These are phyloP conservation scores for Ptychoptera contaminata DNA, from an alignment of 2,888 invertebrate genomes.

Conservation along the genomic window DNA sequence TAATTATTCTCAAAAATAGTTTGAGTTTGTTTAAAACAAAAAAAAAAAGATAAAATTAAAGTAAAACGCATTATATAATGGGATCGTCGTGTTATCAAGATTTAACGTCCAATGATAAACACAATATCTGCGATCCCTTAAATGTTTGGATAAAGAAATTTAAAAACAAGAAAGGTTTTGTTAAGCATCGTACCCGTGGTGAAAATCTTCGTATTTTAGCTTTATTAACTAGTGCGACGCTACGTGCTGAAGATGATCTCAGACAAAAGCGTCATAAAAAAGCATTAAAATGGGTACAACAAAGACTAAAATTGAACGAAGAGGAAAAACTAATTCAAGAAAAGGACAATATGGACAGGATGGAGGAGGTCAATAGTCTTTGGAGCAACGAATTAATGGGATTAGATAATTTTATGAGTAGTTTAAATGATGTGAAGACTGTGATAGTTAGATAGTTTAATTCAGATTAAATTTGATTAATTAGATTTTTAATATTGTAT, in stretches of 20 bases:
- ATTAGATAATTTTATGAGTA: conserved; percentile 40
- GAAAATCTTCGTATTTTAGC: conserved; percentile 40
- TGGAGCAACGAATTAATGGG: conserved; percentile 37
- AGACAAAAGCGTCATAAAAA: conserved; percentile 37
- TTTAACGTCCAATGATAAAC: neutral
- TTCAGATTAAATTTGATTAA: neutral
- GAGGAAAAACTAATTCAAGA: conserved; percentile 6
- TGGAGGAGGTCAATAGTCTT: conserved; percentile 19
- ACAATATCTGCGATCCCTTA: neutral
- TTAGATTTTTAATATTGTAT: neutral
- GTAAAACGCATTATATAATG: neutral
- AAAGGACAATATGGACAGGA: conserved; percentile 16
- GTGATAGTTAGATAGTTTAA: conserved; percentile 23
- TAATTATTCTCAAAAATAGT: too few species aligned
- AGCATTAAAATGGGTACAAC: conserved; percentile 33
- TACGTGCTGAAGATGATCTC: conserved; percentile 36
- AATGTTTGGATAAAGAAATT: conserved; percentile 39
- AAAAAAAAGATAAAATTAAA: too few species aligned
- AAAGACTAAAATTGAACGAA: conserved; percentile 23
- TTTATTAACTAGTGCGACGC: conserved; percentile 36
- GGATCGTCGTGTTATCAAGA: conserved; percentile 3
- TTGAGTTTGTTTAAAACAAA: too few species aligned
- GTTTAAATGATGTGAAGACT: conserved; percentile 31
- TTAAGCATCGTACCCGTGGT: conserved; percentile 30
- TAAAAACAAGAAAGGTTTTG: conserved; percentile 35